These are phyloP conservation scores for Morpho deidamia DNA, from an alignment of 2,888 invertebrate genomes.

Conservation along the genomic window DNA sequence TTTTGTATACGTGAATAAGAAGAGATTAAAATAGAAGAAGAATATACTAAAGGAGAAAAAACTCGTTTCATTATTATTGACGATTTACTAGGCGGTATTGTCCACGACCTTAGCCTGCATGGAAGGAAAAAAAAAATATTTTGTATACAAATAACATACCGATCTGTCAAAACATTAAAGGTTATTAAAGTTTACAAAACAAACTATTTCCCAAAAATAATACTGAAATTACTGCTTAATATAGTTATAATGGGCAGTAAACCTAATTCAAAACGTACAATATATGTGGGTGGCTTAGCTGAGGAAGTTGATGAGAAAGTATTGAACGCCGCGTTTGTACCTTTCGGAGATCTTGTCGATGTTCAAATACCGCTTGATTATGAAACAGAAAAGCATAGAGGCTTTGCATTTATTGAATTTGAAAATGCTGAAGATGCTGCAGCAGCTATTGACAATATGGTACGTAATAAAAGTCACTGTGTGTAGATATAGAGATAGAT, in stretches of 20 bases:
- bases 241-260: conserved; percentile 56
- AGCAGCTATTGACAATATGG: conserved; percentile 99
- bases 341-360: conserved; percentile 99
- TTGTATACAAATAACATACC: no score
- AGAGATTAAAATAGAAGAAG: no score
- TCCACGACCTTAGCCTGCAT: no score
- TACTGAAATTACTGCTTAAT: no score
- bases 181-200: no score
- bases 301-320: conserved; percentile 98
- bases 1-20: no score
- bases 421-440: conserved; percentile 99
- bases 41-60: no score
- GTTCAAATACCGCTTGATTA: conserved; percentile 99
- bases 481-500: no score
- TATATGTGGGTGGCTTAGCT: conserved; percentile 92
- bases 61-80: no score
- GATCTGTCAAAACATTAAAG: no score
- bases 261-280: conserved; percentile 86
- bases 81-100: no score
- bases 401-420: conserved; percentile 99
- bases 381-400: conserved; percentile 97
- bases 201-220: neutral
- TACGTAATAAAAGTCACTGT: conserved; percentile 44
- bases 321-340: conserved; percentile 97
- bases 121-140: no score